Evolutionary conservation across 2,888 invertebrate genomes (phyloP).

Genomic region (Melinaea marsaeus): DNA sequence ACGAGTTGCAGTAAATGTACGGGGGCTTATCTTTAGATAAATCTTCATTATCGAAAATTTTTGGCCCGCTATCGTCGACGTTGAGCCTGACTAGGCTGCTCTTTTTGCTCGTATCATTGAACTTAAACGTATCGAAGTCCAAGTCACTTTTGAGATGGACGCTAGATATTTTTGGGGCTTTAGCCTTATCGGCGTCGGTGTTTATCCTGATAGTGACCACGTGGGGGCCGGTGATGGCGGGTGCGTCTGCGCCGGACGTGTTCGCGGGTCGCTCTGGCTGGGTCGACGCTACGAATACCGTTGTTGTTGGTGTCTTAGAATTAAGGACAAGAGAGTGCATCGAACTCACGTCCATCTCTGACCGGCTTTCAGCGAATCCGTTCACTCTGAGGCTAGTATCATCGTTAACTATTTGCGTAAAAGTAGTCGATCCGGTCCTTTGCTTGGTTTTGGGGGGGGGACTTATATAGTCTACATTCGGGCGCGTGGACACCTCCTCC

Average conservation of each 20-base stretch:
- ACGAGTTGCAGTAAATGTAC: constrained; percentile 81
- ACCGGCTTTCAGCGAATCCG: constrained; percentile 55
- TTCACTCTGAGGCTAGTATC: constrained; percentile 50
- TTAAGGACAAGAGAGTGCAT: constrained; percentile 78
- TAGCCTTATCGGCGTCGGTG: constrained; percentile 76
- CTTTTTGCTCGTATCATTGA: constrained; percentile 62
- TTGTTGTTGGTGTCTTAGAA: constrained; percentile 73
- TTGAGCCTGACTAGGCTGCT: constrained; percentile 80
- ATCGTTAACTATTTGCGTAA: constrained; percentile 67
- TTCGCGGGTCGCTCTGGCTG: constrained; percentile 70
- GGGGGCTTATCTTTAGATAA: constrained; percentile 68
- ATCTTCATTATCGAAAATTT: constrained; percentile 75
- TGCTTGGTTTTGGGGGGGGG: constrained; percentile 78
- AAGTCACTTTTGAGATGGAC: constrained; percentile 71
- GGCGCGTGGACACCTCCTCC: constrained; percentile 74
- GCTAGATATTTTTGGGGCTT: constrained; percentile 70
- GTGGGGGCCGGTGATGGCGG: constrained; percentile 70
- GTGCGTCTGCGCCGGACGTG: constrained; percentile 66
- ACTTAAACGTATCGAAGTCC: constrained; percentile 64
- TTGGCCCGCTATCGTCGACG: constrained; percentile 67
- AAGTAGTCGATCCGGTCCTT: constrained; percentile 62
- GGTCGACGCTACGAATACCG: constrained; percentile 76
- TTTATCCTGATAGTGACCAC: constrained; percentile 85
- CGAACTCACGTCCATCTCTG: constrained; percentile 68
- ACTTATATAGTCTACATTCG: constrained; percentile 71